Percentiles rank a stretch among this genome's conserved stretches.
Conservation (phyloP, 2,888 invertebrate genomes). For the Machimus rusticus region DNA sequence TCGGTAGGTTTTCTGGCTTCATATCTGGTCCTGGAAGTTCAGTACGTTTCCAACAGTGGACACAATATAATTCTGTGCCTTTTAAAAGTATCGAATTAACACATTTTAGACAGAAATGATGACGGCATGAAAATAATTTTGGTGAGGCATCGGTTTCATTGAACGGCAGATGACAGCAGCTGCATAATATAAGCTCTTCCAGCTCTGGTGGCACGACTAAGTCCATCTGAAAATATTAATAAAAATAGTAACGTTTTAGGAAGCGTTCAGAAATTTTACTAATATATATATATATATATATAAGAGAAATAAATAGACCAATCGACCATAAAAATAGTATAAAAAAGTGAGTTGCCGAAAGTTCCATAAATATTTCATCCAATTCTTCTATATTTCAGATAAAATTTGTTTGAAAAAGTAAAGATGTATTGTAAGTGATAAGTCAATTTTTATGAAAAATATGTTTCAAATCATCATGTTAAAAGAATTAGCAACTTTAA, state of each 20-base stretch:
- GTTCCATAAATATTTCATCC: too few relatives aligned
- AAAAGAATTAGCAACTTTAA: too few relatives aligned
- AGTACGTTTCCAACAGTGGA: constrained; percentile 78
- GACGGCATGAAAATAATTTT: constrained; percentile 77
- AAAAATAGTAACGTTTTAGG: not conserved
- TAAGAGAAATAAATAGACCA: not conserved
- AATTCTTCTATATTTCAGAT: too few relatives aligned
- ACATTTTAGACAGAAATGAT: constrained; percentile 80
- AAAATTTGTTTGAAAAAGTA: too few relatives aligned
- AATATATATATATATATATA: not conserved
- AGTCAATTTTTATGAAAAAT: too few relatives aligned
- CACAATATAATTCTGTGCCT: constrained; percentile 74
- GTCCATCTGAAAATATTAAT: constrained; percentile 64
- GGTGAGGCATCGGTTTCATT: constrained; percentile 77
- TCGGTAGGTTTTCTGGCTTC: constrained; percentile 73
- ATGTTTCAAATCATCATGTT: too few relatives aligned
- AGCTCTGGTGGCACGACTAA: constrained; percentile 71
- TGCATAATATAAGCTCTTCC: constrained; percentile 78
- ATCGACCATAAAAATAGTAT: too few relatives aligned
- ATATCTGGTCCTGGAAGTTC: constrained; percentile 71
- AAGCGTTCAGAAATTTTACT: not conserved
- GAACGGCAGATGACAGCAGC: constrained; percentile 78
- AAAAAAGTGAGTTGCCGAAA: too few relatives aligned
- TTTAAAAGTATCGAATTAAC: constrained; percentile 73
- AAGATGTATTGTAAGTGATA: too few relatives aligned